Percentiles rank a stretch among this genome's conserved stretches.
Conservation (phyloP, 1,140 invertebrate genomes). For the Drosophila kikkawai region DNA sequence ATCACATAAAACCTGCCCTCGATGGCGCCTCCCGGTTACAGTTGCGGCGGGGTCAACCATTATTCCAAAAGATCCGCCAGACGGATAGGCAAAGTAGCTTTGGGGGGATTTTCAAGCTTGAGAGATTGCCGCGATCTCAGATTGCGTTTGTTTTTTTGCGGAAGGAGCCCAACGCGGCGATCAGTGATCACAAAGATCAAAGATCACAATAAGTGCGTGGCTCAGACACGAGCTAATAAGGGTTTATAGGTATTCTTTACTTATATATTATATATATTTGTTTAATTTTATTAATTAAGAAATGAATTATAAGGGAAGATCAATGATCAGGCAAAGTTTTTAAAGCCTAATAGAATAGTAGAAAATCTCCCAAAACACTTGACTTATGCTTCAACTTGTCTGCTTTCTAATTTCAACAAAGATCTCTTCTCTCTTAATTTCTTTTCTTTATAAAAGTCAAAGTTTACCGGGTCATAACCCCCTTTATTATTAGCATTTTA, state of each 20-base stretch:
- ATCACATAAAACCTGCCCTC: slow-evolving; percentile 80
- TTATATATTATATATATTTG: not conserved
- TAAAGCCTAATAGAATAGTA: not conserved
- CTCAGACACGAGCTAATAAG: not conserved
- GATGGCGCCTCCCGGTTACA: slow-evolving; percentile 62
- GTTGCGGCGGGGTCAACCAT: slow-evolving; percentile 1
- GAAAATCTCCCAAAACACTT: not conserved
- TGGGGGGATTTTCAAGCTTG: slow-evolving; percentile 17
- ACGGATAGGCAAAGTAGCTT: slow-evolving; percentile 10
- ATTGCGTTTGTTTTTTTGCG: slow-evolving; percentile 1
- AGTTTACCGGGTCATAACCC: not conserved
- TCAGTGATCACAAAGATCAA: slow-evolving; percentile 13
- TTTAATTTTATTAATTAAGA: not conserved
- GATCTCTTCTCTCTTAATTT: not conserved
- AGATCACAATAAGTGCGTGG: slow-evolving; percentile 4
- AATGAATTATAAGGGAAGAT: no score
- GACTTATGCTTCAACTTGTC: not conserved
- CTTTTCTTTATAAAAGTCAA: not conserved
- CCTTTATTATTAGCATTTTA: not conserved
- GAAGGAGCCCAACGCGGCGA: not conserved
- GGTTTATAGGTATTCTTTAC: not conserved
- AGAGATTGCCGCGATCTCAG: slow-evolving; percentile 7
- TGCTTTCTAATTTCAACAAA: slow-evolving; percentile 9
- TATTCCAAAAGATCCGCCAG: not conserved
- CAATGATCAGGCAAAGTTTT: not conserved